Evolutionary conservation across 1,140 invertebrate species (phyloP), one percentile per base, ranked within the genome.

Genomic region (Riptortus pedestris): DNA sequence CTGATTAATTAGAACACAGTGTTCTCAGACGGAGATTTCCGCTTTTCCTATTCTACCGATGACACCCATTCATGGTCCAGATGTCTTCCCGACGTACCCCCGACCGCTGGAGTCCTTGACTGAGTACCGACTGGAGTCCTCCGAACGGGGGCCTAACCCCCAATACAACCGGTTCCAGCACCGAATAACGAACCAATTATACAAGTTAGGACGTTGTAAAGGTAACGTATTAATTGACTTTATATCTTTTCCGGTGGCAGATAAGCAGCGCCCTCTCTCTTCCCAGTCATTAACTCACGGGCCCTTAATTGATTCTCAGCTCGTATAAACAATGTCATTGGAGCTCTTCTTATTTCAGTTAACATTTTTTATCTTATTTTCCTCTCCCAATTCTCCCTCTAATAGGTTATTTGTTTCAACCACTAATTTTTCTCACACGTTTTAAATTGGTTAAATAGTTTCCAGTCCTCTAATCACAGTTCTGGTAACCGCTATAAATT

Each of bases 311-410:
- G 45, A 47, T 47, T 47, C 45, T 22, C 45, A 3, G 12, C 45
- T 47, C 45, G 45, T 47, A 47, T 47, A 47, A 47, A 47, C 45
- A 47, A 47, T 47, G 45, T 47, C 45, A 47, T 20, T 47, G n/a
- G n/a, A n/a, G n/a, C n/a, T n/a, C n/a, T n/a, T n/a, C n/a, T n/a
- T n/a, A n/a, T n/a, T n/a, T n/a, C n/a, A n/a, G n/a, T n/a, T n/a
- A n/a, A n/a, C n/a, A n/a, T 5, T 18, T 47, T 18, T 18, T 5
- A 3, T 47, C 22, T 47, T 47, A 18, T 47, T 18, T 47, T 47
- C 20, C 2, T 47, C 18, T 47, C 1, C n/a, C 16, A n/a, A n/a
- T n/a, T n/a, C 16, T 22, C 22, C 9, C 45, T 47, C 45, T 47
- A 47, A 47, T 47, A 47, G 45, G n/a, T 47, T 47, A 47, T 47